These are phyloP conservation scores for Mormyrus proboscirostris DNA, from an alignment of 2,797 vertebrate species.

Conservation along the genomic window DNA sequence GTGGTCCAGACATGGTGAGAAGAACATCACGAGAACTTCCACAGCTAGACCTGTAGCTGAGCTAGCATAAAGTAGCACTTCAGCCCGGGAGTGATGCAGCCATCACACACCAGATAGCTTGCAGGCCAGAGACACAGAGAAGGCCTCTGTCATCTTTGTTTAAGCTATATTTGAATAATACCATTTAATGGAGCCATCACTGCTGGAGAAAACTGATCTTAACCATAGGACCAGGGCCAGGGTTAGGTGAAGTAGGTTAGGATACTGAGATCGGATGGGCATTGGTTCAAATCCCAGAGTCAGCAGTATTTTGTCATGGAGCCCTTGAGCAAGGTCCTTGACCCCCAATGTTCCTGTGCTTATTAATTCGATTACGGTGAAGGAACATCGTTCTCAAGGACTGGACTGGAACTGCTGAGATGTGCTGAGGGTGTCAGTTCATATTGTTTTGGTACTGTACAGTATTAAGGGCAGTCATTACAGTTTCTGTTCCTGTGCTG, in stretches of 20 bases:
- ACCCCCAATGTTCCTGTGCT: not conserved
- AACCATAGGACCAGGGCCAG: not conserved
- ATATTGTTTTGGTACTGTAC: not conserved
- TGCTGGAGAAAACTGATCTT: not conserved
- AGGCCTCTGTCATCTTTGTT: not conserved
- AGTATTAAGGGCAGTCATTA: not conserved
- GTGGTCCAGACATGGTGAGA: conserved; percentile 79
- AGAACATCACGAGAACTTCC: not conserved
- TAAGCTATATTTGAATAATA: not conserved
- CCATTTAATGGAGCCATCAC: not conserved
- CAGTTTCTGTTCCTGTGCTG: not conserved
- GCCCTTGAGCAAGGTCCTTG: not conserved
- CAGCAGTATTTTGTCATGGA: not conserved
- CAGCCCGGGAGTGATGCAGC: not conserved
- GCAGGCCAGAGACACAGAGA: not conserved
- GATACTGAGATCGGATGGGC: not conserved
- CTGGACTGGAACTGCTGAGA: not conserved
- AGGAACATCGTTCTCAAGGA: not conserved
- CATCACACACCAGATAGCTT: not conserved
- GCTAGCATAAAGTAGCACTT: not conserved
- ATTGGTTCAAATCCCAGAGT: not conserved
- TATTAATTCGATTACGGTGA: not conserved
- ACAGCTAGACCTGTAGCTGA: not conserved
- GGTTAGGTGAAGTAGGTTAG: not conserved
- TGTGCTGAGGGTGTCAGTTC: not conserved